A percentile compares a stretch with the other conserved stretches of the same genome.
phyloP scores from a whole-genome alignment of 2,797 vertebrate genomes.

The Trachops cirrhosus region DNA sequence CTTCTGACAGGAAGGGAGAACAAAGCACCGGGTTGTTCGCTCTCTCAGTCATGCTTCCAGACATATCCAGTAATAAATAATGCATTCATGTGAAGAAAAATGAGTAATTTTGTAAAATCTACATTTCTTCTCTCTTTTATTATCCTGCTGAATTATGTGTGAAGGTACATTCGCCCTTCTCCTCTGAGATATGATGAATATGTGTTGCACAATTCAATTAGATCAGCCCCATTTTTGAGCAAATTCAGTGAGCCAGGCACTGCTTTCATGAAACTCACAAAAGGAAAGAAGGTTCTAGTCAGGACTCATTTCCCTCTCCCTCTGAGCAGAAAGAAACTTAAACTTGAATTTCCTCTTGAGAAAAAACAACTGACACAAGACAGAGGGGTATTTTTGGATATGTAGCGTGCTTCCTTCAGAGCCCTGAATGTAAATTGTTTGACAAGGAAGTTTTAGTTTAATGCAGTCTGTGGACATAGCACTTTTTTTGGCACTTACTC shows the following conservation, averaged over 20 bases:
- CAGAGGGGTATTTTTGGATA: background rate
- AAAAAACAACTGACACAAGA: background rate
- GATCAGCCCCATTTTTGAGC: background rate
- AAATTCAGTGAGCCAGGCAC: accelerated
- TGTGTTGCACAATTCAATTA: background rate
- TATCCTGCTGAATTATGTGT: background rate
- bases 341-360: background rate
- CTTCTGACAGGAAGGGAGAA: background rate
- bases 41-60: accelerated
- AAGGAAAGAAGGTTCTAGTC: background rate
- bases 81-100: background rate
- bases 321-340: background rate
- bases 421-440: background rate
- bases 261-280: background rate
- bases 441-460: background rate
- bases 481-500: conserved; percentile 31
- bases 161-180: background rate
- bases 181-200: background rate
- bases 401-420: background rate
- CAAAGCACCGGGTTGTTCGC: accelerated
- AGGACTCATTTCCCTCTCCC: background rate
- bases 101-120: background rate
- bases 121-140: background rate
- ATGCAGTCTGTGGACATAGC: background rate
- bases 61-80: background rate